Evolutionary conservation across 64 coral and sea anemone species (phyloP).

Genomic region (Montipora sp.): DNA sequence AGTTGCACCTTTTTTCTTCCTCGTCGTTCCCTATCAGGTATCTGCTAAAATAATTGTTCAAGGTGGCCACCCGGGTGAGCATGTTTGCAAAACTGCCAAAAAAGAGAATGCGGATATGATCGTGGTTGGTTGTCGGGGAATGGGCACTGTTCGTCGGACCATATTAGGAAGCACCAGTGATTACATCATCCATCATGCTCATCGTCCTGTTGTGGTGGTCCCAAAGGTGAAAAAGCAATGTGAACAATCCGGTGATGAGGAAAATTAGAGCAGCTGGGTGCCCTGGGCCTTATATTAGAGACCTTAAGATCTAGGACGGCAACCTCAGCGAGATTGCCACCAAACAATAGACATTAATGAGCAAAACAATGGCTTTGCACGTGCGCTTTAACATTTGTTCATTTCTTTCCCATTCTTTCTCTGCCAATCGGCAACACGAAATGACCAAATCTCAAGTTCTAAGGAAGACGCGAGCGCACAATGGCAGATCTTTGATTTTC

Average conservation of each 20-base stretch:
- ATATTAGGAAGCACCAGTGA: constrained; percentile 77
- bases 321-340: too few relatives aligned
- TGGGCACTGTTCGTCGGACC: constrained; percentile 54
- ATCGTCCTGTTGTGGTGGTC: constrained; percentile 37
- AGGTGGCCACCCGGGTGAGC: constrained; percentile 8
- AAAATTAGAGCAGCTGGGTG: background rate
- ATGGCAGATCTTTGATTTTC: too few relatives aligned
- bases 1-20: background rate
- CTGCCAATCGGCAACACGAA: too few relatives aligned
- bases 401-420: too few relatives aligned
- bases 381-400: too few relatives aligned
- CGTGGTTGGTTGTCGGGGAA: constrained; percentile 32
- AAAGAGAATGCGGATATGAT: constrained; percentile 16
- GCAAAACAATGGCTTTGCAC: too few relatives aligned
- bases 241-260: background rate
- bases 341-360: too few relatives aligned
- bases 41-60: constrained; percentile 33
- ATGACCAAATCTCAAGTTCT: too few relatives aligned
- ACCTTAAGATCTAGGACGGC: too few relatives aligned
- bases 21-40: background rate
- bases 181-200: constrained; percentile 71
- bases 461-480: too few relatives aligned
- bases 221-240: constrained; percentile 26
- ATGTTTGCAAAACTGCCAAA: constrained; percentile 26
- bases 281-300: background rate